Evolutionary conservation across 2,113 vertebrate species (phyloP).

Genomic region (Ageneiosus marmoratus): DNA sequence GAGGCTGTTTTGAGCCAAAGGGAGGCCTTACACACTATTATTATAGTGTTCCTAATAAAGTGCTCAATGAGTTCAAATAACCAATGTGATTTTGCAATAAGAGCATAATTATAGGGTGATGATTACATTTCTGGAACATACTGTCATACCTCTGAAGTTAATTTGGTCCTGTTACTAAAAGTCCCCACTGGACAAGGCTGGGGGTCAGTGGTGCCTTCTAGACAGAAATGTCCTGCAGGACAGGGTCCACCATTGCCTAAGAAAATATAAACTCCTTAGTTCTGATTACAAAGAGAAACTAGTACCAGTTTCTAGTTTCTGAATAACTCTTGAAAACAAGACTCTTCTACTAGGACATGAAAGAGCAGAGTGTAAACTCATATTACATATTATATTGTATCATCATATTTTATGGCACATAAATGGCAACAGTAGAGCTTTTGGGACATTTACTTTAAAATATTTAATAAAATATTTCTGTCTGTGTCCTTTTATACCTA

Average conservation of each 20-base stretch:
- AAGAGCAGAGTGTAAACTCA: not conserved
- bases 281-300: not conserved
- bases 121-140: not conserved
- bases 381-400: no score
- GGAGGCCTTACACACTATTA: no score
- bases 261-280: conserved; percentile 41
- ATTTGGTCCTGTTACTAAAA: conserved; percentile 73
- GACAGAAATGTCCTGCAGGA: conserved; percentile 82
- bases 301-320: not conserved
- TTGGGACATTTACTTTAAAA: not conserved
- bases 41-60: no score
- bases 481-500: not conserved
- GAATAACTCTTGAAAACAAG: not conserved
- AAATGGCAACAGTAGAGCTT: not conserved
- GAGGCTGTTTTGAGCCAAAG: no score
- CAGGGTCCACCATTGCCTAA: conserved; percentile 79
- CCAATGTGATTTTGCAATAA: not conserved
- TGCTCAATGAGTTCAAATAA: not conserved
- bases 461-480: not conserved
- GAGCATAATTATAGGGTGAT: not conserved
- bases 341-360: not conserved
- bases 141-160: conserved; percentile 72
- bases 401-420: no score
- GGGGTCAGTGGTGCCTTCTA: conserved; percentile 70
- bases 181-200: conserved; percentile 81